A percentile compares a stretch with the other conserved stretches of the same genome.
Conservation (phyloP, 2,888 invertebrate genomes). For the Philhelius pedissequus region DNA sequence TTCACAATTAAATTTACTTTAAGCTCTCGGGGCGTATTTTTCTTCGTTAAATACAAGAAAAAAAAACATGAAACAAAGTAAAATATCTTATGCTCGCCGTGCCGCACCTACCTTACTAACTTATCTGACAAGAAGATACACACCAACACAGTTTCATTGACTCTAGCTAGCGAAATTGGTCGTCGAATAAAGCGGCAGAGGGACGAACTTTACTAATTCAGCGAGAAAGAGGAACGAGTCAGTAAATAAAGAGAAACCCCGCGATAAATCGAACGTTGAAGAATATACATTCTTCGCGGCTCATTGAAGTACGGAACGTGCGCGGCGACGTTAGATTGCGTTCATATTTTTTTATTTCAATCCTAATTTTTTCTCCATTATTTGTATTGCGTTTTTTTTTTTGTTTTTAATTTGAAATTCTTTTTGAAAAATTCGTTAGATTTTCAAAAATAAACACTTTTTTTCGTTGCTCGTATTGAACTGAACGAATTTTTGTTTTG, state of each 20-base stretch:
- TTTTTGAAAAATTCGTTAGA: constrained; percentile 18
- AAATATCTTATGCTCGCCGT: constrained; percentile 16
- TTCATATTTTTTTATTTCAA: constrained; percentile 21
- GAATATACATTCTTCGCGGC: constrained; percentile 63
- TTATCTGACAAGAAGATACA: constrained; percentile 39
- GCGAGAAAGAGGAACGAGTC: constrained; percentile 24
- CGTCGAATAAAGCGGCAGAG: not conserved
- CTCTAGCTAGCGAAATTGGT: not conserved
- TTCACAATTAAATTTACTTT: constrained; percentile 14
- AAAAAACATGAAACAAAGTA: not conserved
- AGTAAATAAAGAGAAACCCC: constrained; percentile 45
- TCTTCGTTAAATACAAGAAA: constrained; percentile 50
- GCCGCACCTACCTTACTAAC: constrained; percentile 47
- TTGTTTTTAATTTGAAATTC: constrained; percentile 8
- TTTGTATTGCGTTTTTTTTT: constrained; percentile 25
- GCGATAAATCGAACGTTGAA: constrained; percentile 56
- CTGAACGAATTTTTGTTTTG: constrained; percentile 26
- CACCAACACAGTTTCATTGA: constrained; percentile 5
- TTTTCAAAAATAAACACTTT: not conserved
- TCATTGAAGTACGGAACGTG: constrained; percentile 71
- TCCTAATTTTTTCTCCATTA: constrained; percentile 1
- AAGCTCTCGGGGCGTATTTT: constrained; percentile 51
- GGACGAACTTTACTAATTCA: not conserved
- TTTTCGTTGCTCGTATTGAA: not conserved
- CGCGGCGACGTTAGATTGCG: constrained; percentile 70